Conservation (phyloP, 2,113 vertebrate genomes). For the Campylomormyrus numenius region DNA sequence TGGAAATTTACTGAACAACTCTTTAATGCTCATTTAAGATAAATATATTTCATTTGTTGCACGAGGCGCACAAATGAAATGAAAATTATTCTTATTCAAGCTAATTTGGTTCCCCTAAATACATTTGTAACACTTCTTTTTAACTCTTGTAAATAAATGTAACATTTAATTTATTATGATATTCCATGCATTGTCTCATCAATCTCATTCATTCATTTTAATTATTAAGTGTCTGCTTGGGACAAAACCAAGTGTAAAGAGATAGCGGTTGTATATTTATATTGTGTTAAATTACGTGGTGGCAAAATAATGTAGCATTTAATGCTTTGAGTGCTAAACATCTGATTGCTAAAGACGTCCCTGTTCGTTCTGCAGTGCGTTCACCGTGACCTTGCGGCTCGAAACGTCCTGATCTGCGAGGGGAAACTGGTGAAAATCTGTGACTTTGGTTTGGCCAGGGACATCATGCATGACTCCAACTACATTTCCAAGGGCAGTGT, state of each 20-base stretch:
- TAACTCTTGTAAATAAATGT: neutral
- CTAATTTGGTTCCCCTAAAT: neutral
- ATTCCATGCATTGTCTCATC: neutral
- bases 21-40: neutral
- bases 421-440: conserved; percentile 98
- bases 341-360: neutral
- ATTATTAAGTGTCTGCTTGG: neutral
- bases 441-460: conserved; percentile 91
- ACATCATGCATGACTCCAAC: conserved; percentile 97
- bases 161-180: neutral
- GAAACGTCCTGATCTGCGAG: conserved; percentile 94
- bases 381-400: conserved; percentile 89
- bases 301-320: neutral
- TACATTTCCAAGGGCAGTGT: conserved; percentile 98
- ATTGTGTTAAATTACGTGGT: neutral
- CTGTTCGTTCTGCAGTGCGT: conserved; percentile 72
- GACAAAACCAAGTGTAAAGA: neutral
- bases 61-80: neutral
- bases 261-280: neutral
- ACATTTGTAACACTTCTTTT: neutral
- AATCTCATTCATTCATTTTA: neutral
- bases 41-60: neutral
- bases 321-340: neutral
- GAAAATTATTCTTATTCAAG: neutral
- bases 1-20: neutral